A percentile compares a stretch with the other conserved stretches of the same genome.
phyloP scores from a whole-genome alignment of 2,797 vertebrate species.

The Tangara arthus region DNA sequence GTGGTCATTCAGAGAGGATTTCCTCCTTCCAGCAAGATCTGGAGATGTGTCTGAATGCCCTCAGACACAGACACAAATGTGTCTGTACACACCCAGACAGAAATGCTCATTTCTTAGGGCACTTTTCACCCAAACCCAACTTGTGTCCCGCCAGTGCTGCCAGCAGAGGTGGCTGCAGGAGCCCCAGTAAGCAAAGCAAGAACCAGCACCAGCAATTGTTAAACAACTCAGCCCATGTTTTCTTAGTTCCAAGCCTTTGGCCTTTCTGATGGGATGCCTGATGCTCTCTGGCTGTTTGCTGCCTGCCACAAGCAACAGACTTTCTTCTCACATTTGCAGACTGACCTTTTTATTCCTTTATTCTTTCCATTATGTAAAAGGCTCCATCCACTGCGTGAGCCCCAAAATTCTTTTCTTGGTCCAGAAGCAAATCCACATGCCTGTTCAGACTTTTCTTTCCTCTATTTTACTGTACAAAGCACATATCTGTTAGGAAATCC shows the following conservation, averaged over 20 bases:
- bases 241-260: background rate
- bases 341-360: background rate
- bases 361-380: background rate
- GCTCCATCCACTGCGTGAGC: rapidly evolving
- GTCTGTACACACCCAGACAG: background rate
- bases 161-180: background rate
- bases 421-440: background rate
- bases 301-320: background rate
- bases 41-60: background rate
- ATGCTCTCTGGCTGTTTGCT: background rate
- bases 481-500: background rate
- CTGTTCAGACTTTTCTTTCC: background rate
- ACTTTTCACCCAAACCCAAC: background rate
- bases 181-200: background rate
- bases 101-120: background rate
- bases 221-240: background rate
- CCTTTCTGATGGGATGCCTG: background rate
- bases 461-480: background rate
- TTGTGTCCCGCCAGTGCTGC: background rate
- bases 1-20: background rate
- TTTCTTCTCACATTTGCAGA: background rate
- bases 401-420: background rate
- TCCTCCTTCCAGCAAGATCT: background rate
- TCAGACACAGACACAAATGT: background rate
- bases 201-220: background rate